Base-by-base conservation (phyloP, 2,797 vertebrate genomes). In the Adrianichthys oophorus region DNA sequence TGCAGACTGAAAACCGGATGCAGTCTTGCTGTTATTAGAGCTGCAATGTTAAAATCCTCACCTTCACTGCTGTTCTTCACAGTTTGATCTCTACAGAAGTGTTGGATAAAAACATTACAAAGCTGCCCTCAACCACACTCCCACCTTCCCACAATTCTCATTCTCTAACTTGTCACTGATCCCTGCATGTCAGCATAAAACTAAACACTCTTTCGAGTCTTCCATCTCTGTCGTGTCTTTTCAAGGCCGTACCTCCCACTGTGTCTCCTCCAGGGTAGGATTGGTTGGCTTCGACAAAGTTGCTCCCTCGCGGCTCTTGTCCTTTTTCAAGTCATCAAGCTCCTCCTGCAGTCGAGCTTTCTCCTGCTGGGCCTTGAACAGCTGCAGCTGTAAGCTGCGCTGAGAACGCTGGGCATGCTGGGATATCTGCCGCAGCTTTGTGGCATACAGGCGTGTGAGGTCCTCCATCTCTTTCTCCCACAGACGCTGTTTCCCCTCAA, bases 401-500 rank as follows among this genome's bases (percentile, higher is more conserved):
- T 98, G 94, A 8, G 94, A 95, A 0, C 94, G 96, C 88, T 98
- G 94, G 0, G 97, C 95, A 74, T 97, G 95, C 91, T 99, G 97
- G 49, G 93, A 93, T 43, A 98, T 93, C 85, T 99, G 96, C 0
- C 94, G 95, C 78, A 99, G 90, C 86, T 96, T 93, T 24, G 93
- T 91, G 21, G 93, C 76, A 4, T 99, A 99, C 62, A 98, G 92
- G 57, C 92, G 92, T 86, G 96, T 98, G 74, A 99, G 92, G 79
- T 98, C 97, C 0, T 95, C 91, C 70, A 98, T 91, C 79, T 96
- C 94, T 0, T 95, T 94, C 91, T 96, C 93, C 96, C 97, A 98
- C 66, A 98, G 85, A 47, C 94, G 93, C 90, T 98, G 97, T 83
- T 97, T 98, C 61, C 95, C 96, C 76, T 98, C 96, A 63, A 96